Base-by-base conservation (phyloP, 1,140 invertebrate species). In the Drosophila subpulchrella region DNA sequence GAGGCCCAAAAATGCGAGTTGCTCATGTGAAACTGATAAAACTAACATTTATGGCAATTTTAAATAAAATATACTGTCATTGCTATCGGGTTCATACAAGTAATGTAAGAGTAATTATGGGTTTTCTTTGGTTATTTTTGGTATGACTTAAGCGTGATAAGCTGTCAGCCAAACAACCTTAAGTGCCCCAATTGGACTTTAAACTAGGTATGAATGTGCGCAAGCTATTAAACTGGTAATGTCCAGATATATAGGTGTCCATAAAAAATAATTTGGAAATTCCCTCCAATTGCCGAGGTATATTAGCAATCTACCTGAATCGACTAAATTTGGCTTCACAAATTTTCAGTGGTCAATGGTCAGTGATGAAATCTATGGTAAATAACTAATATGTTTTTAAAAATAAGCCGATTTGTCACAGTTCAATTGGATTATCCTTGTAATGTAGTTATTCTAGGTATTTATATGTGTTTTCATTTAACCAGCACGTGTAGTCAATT, bases 131-230 rank as follows among this genome's bases (percentile, higher is more conserved):
- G 12, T 13, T 61, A 36, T 66, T 65, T 47, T 7, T 17, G n/a
- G 2, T 17, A n/a, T 48, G 60, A 56, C 51, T 17, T 34, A 15
- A 0, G 11, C 27, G 13, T 17, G 63, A 71, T 71, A 71, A 71
- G 62, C 11, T 8, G 34, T 7, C 12, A 27, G 44, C 24, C 17
- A 42, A 51, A 51, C 8, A 24, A 17, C 20, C 15, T 27, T 32
- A 32, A 48, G 67, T 47, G 32, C n/a, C 32, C 38, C 2, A 39
- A 47, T 11, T 70, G 67, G 51, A 70, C 67, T 70, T 71, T 71
- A 57, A n/a, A 15, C 67, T 7, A 4, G 15, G 15, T 30, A 71
- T 71, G 67, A 70, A 34, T 70, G 59, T 53, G 20, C 15, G 6
- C 15, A 2, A 41, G 17, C 17, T 15, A 50, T n/a, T 17, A 10